Conservation (phyloP, 2,797 vertebrate species). For the Pseudotriccus pelzelni region DNA sequence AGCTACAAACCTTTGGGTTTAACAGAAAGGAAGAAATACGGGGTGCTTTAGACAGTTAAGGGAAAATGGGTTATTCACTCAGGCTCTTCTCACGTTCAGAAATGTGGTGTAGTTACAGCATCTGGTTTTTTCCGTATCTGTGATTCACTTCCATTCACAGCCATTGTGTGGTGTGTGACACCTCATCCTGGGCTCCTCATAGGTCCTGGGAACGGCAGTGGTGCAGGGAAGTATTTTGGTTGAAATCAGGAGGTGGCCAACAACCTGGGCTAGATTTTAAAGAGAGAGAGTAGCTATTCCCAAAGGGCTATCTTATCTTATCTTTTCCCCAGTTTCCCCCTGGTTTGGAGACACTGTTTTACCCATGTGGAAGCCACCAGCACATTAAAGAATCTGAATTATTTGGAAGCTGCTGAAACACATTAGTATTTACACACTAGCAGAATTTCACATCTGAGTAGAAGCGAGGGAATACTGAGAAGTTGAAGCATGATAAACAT, state of each 20-base stretch:
- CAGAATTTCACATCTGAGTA: conserved; percentile 21
- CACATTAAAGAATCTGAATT: conserved; percentile 1
- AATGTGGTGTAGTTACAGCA: not conserved
- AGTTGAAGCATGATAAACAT: conserved; percentile 51
- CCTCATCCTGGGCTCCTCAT: not conserved
- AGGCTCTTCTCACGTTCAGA: not conserved
- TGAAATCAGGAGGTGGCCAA: not conserved
- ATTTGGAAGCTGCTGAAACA: conserved; percentile 39
- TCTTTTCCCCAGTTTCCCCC: not conserved
- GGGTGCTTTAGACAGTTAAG: not conserved
- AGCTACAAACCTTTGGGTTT: not conserved
- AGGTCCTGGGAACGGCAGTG: not conserved
- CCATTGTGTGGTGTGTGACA: not conserved
- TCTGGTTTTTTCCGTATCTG: not conserved
- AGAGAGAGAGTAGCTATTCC: not conserved
- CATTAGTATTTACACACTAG: conserved; percentile 6
- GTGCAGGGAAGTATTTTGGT: not conserved
- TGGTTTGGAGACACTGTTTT: not conserved
- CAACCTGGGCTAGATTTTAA: not conserved
- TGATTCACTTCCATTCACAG: not conserved
- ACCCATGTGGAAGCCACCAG: not conserved
- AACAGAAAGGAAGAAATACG: not conserved
- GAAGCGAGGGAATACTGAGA: conserved; percentile 56
- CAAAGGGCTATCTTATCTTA: not conserved
- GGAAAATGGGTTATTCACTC: not conserved